Conservation (phyloP, 2,888 invertebrate species). For the Clivina fossor region DNA sequence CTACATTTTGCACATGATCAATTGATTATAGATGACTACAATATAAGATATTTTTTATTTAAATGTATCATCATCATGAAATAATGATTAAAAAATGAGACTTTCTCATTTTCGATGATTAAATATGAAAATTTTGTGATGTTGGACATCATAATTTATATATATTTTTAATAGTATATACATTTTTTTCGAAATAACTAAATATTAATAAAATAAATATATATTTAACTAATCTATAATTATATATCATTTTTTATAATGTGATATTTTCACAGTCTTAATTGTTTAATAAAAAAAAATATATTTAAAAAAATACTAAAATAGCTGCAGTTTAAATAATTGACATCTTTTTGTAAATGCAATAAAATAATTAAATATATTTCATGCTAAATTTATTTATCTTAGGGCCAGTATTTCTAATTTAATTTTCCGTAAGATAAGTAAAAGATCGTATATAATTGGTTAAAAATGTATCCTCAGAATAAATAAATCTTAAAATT, state of each 20-base stretch:
- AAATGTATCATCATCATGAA: constrained; percentile 6
- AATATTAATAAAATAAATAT: constrained; percentile 21
- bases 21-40: constrained; percentile 10
- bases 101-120: constrained; percentile 4
- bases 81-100: constrained; percentile 1
- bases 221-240: no score
- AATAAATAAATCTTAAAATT: no score
- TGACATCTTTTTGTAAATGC: no score
- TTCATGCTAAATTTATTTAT: no score
- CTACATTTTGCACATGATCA: constrained; percentile 29
- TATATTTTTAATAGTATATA: constrained; percentile 11
- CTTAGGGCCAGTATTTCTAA: no score
- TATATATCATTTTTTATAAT: no score
- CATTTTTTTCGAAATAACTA: constrained; percentile 13
- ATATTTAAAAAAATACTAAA: constrained; percentile 17
- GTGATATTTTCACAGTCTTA: constrained; percentile 26
- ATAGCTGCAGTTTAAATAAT: no score
- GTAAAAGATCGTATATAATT: no score
- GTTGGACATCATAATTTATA: constrained; percentile 20
- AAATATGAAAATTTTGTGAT: constrained; percentile 21
- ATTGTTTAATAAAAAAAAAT: constrained; percentile 19
- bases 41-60: constrained; percentile 14
- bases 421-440: no score
- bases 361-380: no score
- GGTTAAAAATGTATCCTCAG: no score